phyloP scores from a whole-genome alignment of 2,797 vertebrate species.

The Dromococcyx pavoninus region DNA sequence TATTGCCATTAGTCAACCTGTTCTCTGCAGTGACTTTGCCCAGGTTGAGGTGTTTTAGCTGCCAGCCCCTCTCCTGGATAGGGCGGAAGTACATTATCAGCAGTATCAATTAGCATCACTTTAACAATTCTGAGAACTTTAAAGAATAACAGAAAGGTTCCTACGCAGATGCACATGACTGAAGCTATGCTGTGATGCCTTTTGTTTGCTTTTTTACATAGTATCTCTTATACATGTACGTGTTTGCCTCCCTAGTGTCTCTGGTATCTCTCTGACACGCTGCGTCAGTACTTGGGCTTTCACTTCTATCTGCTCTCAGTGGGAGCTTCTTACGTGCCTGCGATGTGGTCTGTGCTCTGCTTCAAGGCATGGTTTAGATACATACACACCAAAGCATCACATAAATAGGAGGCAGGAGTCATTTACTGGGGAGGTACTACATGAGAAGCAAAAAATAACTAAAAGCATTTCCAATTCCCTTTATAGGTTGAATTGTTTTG shows the following conservation, averaged over 20 bases:
- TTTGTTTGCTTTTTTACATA: neutral
- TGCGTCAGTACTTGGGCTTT: neutral
- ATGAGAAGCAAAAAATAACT: neutral
- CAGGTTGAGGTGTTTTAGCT: neutral
- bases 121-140: constrained; percentile 10
- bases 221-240: neutral
- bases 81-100: neutral
- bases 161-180: neutral
- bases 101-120: neutral
- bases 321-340: neutral
- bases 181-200: neutral
- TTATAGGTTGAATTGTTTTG: neutral
- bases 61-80: neutral
- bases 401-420: neutral
- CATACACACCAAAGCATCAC: neutral
- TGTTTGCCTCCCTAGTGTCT: neutral
- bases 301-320: neutral
- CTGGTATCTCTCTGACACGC: neutral
- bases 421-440: neutral
- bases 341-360: neutral
- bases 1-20: neutral
- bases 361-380: neutral
- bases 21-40: neutral
- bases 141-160: neutral
- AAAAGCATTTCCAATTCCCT: neutral